Evolutionary conservation across 2,797 vertebrate genomes (phyloP), one percentile per base, ranked within the genome.

Genomic region (Lepidocolaptes lacrymiger): DNA sequence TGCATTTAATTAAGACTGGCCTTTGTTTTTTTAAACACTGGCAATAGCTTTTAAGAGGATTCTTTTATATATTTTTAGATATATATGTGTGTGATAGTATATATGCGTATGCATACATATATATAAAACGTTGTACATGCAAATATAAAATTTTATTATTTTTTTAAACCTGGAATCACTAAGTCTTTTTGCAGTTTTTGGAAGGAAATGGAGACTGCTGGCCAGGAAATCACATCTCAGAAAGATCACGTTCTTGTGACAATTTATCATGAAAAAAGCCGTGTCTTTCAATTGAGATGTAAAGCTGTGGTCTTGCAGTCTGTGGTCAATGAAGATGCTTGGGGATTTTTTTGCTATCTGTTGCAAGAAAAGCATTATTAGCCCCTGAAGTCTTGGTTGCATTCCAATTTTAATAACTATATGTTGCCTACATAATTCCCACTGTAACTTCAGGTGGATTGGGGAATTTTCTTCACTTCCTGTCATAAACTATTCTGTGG

Each of bases 401-500:
- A 76, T 94, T 94, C 95, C 92, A 95, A 5, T 91, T 95, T 96
- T 95, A 94, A 96, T 96, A 96, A 96, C 94, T 95, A 52, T 85
- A 82, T 92, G 94, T 96, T 96, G 85, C 89, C 94, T 93, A 30
- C n/a, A 59, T 86, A 86, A 93, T 94, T 95, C 94, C 89, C 44
- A 73, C 74, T 94, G 85, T 95, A 96, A 74, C 78, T 96, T 95
- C 93, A 96, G 89, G 94, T 97, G 91, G 80, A 94, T 76, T 94
- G 91, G 82, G 94, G 87, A 96, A 93, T 95, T 95, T 93, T 94
- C 85, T 87, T 89, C 23, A 34, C 95, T 96, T 96, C 92, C 88
- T 96, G 77, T 66, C 93, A 86, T 97, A 95, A 96, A 92, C 72
- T 90, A 80, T 84, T 83, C 59, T 80, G 75, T 74, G 64, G 77